Evolutionary conservation across 2,888 invertebrate genomes (phyloP).

Genomic region (Nudaria mundana): DNA sequence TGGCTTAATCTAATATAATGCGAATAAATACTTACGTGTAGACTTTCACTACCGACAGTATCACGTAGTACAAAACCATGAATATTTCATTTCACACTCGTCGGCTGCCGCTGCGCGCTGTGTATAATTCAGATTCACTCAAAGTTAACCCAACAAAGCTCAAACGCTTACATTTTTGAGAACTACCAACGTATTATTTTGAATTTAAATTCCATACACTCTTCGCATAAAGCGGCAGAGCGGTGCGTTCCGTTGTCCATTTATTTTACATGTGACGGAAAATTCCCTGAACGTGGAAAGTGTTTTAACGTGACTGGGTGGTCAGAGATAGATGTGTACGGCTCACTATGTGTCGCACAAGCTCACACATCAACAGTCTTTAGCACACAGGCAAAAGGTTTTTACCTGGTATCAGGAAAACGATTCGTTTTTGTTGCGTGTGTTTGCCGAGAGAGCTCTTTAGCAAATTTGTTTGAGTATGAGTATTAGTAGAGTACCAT

Average conservation of each 20-base stretch:
- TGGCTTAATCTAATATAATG: too few relatives aligned
- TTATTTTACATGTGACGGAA: slow-evolving; percentile 36
- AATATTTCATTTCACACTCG: too few relatives aligned
- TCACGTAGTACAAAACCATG: too few relatives aligned
- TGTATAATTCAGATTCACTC: background rate
- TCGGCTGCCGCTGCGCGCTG: background rate
- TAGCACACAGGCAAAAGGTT: slow-evolving; percentile 3
- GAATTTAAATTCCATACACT: slow-evolving; percentile 29
- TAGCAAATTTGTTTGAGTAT: slow-evolving; percentile 4
- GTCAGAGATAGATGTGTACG: slow-evolving; percentile 12
- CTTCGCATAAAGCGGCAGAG: slow-evolving; percentile 11
- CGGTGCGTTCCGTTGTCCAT: slow-evolving; percentile 17
- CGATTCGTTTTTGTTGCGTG: background rate
- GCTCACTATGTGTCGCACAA: slow-evolving; percentile 5
- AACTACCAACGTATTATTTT: slow-evolving; percentile 12
- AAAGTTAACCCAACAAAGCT: slow-evolving; percentile 6
- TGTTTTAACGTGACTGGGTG: slow-evolving; percentile 16
- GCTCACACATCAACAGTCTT: slow-evolving; percentile 8
- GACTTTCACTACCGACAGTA: too few relatives aligned
- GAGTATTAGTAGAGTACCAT: slow-evolving; percentile 7
- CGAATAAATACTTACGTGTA: too few relatives aligned
- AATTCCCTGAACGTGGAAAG: slow-evolving; percentile 32
- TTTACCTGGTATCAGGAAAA: slow-evolving; percentile 4
- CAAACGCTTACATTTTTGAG: slow-evolving; percentile 4
- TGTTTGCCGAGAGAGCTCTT: background rate